A percentile compares a stretch with the other conserved stretches of the same genome.
Evolutionary conservation across 2,888 invertebrate species (phyloP).

Genomic region (Ypsolopha sequella): DNA sequence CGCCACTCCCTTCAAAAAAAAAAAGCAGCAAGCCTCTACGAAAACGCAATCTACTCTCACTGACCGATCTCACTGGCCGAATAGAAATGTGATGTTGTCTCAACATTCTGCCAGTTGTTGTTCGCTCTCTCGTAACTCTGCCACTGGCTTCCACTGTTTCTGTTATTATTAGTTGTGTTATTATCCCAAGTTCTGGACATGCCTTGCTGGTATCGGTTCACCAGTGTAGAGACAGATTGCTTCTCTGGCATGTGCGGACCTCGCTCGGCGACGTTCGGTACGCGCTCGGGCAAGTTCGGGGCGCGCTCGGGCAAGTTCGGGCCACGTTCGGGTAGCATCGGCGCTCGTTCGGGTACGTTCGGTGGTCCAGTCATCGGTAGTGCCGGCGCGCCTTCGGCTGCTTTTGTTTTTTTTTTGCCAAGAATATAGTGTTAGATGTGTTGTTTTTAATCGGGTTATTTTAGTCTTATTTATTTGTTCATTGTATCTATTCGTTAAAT

Average conservation of each 20-base stretch:
- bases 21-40: slow-evolving; percentile 1
- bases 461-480: neutral
- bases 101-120: slow-evolving; percentile 44
- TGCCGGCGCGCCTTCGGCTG: slow-evolving; percentile 38
- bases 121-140: slow-evolving; percentile 24
- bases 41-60: slow-evolving; percentile 16
- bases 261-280: slow-evolving; percentile 7
- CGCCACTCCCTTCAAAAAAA: neutral
- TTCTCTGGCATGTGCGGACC: slow-evolving; percentile 13
- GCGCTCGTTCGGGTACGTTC: slow-evolving; percentile 14
- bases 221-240: slow-evolving; percentile 49
- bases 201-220: slow-evolving; percentile 55
- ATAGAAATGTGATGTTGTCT: slow-evolving; percentile 52
- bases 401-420: slow-evolving; percentile 14
- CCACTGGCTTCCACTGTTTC: slow-evolving; percentile 19
- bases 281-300: slow-evolving; percentile 15
- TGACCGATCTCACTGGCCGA: slow-evolving; percentile 56
- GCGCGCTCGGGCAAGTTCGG: slow-evolving; percentile 32
- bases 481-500: no score
- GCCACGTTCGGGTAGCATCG: slow-evolving; percentile 23
- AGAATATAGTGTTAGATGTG: neutral
- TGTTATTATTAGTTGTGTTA: slow-evolving; percentile 23
- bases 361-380: slow-evolving; percentile 41
- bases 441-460: neutral
- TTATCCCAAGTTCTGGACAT: slow-evolving; percentile 32